phyloP scores from a whole-genome alignment of 2,113 vertebrate species.

The Oophaga pumilio region DNA sequence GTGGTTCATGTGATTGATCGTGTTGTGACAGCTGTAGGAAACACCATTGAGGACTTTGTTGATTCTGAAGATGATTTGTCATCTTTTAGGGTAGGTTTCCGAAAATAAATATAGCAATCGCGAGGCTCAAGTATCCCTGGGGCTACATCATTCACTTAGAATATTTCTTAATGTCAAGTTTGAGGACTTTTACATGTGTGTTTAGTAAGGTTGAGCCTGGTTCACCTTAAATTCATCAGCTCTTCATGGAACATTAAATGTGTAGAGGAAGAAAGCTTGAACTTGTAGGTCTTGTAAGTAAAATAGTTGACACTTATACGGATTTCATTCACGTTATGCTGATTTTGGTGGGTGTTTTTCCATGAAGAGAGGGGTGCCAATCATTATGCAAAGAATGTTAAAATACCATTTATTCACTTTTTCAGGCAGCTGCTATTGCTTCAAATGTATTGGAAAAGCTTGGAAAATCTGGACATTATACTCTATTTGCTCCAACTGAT shows the following conservation, averaged over 20 bases:
- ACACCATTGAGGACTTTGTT: slow-evolving; percentile 83
- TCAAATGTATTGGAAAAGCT: slow-evolving; percentile 82
- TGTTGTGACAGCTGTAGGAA: slow-evolving; percentile 84
- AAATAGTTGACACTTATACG: not conserved
- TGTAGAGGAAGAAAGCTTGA: not conserved
- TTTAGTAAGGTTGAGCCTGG: not conserved
- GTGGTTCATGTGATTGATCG: slow-evolving; percentile 95
- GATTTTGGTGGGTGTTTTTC: not conserved
- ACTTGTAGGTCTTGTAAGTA: not conserved
- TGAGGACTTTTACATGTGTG: not conserved
- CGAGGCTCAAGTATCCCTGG: not conserved
- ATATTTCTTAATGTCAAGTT: not conserved
- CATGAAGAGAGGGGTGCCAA: not conserved
- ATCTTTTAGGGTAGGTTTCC: slow-evolving; percentile 78
- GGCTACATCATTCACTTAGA: not conserved
- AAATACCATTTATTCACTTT: not conserved
- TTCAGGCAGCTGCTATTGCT: slow-evolving; percentile 78
- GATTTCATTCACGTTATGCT: not conserved
- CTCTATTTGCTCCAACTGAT: slow-evolving; percentile 94
- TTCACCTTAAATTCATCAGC: not conserved
- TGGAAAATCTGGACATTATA: slow-evolving; percentile 85
- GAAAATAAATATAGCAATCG: not conserved
- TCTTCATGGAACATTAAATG: not conserved
- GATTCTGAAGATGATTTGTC: slow-evolving; percentile 86
- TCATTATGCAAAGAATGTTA: not conserved